Base-by-base conservation (phyloP, 1,140 invertebrate genomes). In the Trichoplusia ni region DNA sequence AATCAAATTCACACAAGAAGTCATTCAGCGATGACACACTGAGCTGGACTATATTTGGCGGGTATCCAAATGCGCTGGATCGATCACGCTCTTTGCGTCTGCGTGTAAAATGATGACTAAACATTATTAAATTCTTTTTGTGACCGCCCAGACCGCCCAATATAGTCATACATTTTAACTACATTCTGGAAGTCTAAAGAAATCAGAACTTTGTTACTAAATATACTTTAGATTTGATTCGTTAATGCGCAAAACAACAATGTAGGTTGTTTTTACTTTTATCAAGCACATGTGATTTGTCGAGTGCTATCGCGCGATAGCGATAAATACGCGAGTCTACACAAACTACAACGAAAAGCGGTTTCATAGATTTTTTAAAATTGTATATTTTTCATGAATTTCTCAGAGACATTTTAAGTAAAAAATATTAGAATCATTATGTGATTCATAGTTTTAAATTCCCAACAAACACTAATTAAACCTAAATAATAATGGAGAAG, bases 51-150 rank as follows among this genome's bases (percentile, higher is more conserved):
- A 64, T 63, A 72, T 63, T 84, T 88, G 87, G 87, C 85, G 46
- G 21, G 69, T 58, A 65, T 83, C 87, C 87, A 88, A 88, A 75
- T 78, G 65, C 64, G 73, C 74, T 82, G 84, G 75, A 88, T 86
- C 83, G 83, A 88, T 88, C 74, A 81, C 70, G 77, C 70, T 75
- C 73, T 80, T 76, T 69, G 77, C 74, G 71, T 73, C 77, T 82
- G 76, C 81, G 80, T 81, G 69, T 72, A 46, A 75, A 76, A 79
- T 68, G 58, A 76, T 81, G 72, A 79, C 75, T 78, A 67, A 60
- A 80, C 74, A 76, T 60, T 66, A 68, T 77, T 76, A 64, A 67
- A 58, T 66, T 64, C 63, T 65, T 58, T 49, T 68, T 25, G n/a
- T 23, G 8, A 27, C n/a, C n/a, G 9, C 5, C 23, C 23, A 2